Evolutionary conservation across 2,113 vertebrate species (phyloP).

Genomic region (Todiramphus saurophagus): DNA sequence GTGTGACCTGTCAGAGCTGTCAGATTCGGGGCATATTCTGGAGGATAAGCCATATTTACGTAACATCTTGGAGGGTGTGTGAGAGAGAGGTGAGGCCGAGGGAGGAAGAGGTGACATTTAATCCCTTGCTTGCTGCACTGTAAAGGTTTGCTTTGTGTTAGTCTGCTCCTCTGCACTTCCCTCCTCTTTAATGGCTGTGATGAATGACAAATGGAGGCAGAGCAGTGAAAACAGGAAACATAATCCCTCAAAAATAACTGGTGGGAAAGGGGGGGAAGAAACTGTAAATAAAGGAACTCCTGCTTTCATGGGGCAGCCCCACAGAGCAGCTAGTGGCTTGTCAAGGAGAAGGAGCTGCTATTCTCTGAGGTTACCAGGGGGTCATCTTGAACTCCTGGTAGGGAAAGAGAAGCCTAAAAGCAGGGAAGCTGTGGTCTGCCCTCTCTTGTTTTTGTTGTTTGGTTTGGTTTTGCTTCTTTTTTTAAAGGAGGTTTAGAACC

Average conservation of each 20-base stretch:
- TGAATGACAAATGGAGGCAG: conserved; percentile 50
- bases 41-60: not conserved
- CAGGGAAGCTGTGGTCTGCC: not conserved
- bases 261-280: conserved; percentile 38
- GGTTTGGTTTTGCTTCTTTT: not conserved
- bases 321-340: not conserved
- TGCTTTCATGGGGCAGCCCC: not conserved
- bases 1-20: not conserved
- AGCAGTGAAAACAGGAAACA: conserved; percentile 60
- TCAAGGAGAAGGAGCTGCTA: not conserved
- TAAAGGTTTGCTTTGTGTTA: conserved; percentile 21
- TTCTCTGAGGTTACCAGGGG: not conserved
- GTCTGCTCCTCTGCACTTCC: not conserved
- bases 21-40: not conserved
- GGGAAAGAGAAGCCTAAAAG: not conserved
- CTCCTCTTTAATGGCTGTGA: conserved; percentile 25
- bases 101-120: not conserved
- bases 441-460: not conserved
- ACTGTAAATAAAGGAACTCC: not conserved
- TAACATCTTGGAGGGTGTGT: not conserved
- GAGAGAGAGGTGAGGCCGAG: not conserved
- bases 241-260: conserved; percentile 34
- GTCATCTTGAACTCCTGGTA: not conserved
- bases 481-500: not conserved
- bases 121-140: not conserved